These are phyloP conservation scores for Halcyon senegalensis DNA, from an alignment of 2,113 vertebrate species.

Conservation along the genomic window DNA sequence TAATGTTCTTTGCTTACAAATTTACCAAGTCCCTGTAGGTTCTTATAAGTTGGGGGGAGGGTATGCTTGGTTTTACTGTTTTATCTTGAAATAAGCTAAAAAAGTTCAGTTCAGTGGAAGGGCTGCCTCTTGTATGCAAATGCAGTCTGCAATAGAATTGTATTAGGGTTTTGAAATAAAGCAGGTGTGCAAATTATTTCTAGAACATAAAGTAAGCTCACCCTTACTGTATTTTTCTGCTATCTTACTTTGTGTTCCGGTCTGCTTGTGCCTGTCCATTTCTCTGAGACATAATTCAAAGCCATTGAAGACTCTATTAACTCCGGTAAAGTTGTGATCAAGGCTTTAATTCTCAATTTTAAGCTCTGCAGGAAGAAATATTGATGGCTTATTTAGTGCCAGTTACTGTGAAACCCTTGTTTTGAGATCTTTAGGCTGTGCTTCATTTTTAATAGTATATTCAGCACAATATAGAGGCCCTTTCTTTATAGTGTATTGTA, in stretches of 20 bases:
- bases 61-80: neutral
- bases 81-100: neutral
- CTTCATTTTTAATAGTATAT: neutral
- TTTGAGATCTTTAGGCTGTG: neutral
- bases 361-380: neutral
- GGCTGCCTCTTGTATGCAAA: neutral
- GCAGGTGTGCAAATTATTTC: neutral
- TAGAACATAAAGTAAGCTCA: neutral
- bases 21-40: neutral
- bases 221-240: neutral
- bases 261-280: neutral
- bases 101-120: neutral
- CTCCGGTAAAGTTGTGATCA: neutral
- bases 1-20: neutral
- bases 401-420: neutral
- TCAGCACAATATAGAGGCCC: neutral
- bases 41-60: neutral
- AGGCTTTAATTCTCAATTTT: neutral
- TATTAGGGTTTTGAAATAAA: slow-evolving; percentile 16
- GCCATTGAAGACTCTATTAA: neutral
- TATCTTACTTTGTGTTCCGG: neutral
- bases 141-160: neutral
- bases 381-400: neutral
- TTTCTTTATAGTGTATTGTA: neutral
- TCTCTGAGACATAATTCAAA: neutral